Evolutionary conservation across 1,140 invertebrate genomes (phyloP).

Genomic region (Notospermus geniculatus): DNA sequence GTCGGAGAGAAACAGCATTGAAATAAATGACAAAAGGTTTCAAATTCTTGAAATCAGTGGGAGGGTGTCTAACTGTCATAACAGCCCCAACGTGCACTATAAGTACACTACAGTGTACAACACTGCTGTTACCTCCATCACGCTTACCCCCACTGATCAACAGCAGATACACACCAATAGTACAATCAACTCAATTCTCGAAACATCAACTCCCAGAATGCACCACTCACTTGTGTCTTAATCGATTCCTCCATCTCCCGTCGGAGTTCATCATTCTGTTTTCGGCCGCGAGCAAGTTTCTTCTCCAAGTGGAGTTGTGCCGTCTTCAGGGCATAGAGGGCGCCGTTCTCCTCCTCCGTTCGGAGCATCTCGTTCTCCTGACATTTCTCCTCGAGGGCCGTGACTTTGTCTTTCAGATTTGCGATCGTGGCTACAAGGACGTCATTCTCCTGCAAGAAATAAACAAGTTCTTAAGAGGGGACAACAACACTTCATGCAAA

Average conservation of each 20-base stretch:
- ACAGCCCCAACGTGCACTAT: no score
- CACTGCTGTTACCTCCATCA: no score
- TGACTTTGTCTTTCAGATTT: neutral
- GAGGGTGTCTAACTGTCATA: no score
- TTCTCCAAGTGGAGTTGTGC: constrained; percentile 12
- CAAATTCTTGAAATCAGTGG: no score
- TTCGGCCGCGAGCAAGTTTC: neutral
- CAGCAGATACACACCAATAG: no score
- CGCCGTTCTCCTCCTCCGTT: constrained; percentile 1
- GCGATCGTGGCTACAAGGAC: neutral
- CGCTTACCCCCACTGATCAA: no score
- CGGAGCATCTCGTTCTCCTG: constrained; percentile 4
- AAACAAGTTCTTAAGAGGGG: no score
- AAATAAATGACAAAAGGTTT: neutral
- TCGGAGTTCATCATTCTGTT: constrained; percentile 10
- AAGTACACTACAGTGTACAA: no score
- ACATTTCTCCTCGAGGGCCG: neutral
- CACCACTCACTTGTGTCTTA: neutral
- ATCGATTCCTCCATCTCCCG: neutral
- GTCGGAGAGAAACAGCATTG: neutral
- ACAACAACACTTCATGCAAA: no score
- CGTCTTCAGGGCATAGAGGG: constrained; percentile 15
- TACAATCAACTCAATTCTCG: no score
- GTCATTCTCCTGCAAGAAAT: constrained; percentile 9
- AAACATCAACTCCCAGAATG: no score